A percentile compares a stretch with the other conserved stretches of the same genome.
Evolutionary conservation across 1,140 invertebrate genomes (phyloP).

Genomic region (Penaeus chinensis): DNA sequence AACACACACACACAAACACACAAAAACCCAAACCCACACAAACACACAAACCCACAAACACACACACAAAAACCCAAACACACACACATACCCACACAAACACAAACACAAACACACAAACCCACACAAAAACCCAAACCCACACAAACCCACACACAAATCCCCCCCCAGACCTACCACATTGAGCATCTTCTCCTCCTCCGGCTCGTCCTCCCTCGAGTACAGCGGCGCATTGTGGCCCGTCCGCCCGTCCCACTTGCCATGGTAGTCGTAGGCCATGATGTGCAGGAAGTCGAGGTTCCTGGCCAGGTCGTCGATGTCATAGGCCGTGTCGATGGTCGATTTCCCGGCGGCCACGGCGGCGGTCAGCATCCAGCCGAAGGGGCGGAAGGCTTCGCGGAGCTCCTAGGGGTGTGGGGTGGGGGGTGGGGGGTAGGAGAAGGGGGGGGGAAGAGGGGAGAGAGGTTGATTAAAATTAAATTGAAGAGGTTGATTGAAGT

Average conservation of each 20-base stretch:
- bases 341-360: conserved; percentile 72
- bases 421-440: not conserved
- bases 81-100: no score
- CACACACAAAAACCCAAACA: no score
- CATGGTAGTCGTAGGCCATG: conserved; percentile 93
- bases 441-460: no score
- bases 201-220: conserved; percentile 68
- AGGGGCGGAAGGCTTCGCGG: conserved; percentile 70
- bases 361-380: conserved; percentile 71
- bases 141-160: no score
- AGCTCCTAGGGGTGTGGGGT: conserved; percentile 69
- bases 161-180: conserved; percentile 6
- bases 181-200: conserved; percentile 65
- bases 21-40: no score
- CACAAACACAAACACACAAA: no score
- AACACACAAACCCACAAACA: no score
- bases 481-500: no score
- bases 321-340: conserved; percentile 66
- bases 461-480: no score
- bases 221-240: conserved; percentile 77
- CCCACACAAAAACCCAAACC: no score
- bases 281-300: conserved; percentile 84
- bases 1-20: no score
- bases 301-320: conserved; percentile 64
- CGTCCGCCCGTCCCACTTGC: conserved; percentile 81